A percentile compares a stretch with the other conserved stretches of the same genome.
These are phyloP conservation scores for Hydrolagus colliei DNA, from an alignment of 2,797 vertebrate species.

Conservation along the genomic window DNA sequence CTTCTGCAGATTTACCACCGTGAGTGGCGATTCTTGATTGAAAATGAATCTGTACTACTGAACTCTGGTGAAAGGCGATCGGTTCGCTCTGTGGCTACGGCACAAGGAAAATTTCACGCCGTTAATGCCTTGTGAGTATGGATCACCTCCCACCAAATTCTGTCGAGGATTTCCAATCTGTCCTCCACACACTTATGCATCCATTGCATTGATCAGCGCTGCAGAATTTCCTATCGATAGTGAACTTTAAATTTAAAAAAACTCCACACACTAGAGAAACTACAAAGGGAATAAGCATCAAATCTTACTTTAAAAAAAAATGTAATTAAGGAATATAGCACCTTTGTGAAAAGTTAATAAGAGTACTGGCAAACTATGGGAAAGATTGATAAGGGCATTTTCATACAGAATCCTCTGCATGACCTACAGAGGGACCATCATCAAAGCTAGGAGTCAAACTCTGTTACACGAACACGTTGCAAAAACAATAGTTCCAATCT, in stretches of 20 bases:
- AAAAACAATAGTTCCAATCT: not conserved
- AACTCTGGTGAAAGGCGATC: not conserved
- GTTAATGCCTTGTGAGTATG: not conserved
- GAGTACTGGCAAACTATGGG: slow-evolving; percentile 35
- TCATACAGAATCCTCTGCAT: slow-evolving; percentile 42
- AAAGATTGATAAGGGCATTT: slow-evolving; percentile 23
- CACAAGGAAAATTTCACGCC: not conserved
- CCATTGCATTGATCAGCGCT: not conserved
- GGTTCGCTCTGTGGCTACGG: not conserved
- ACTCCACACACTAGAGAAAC: slow-evolving; percentile 28
- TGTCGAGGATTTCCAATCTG: not conserved
- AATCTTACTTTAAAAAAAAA: slow-evolving; percentile 36
- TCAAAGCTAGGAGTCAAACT: not conserved
- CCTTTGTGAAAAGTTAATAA: slow-evolving; percentile 58
- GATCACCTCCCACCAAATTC: not conserved
- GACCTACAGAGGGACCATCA: slow-evolving; percentile 32
- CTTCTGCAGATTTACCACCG: too few species aligned
- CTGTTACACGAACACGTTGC: not conserved
- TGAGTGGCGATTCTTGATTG: too few species aligned
- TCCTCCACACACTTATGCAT: not conserved
- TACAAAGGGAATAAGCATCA: slow-evolving; percentile 20
- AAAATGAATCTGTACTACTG: too few species aligned
- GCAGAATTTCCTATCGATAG: not conserved
- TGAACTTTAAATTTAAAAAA: slow-evolving; percentile 32
- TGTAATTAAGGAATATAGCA: slow-evolving; percentile 56